phyloP scores from a whole-genome alignment of 2,888 invertebrate genomes.

The Eremobia ochroleuca region DNA sequence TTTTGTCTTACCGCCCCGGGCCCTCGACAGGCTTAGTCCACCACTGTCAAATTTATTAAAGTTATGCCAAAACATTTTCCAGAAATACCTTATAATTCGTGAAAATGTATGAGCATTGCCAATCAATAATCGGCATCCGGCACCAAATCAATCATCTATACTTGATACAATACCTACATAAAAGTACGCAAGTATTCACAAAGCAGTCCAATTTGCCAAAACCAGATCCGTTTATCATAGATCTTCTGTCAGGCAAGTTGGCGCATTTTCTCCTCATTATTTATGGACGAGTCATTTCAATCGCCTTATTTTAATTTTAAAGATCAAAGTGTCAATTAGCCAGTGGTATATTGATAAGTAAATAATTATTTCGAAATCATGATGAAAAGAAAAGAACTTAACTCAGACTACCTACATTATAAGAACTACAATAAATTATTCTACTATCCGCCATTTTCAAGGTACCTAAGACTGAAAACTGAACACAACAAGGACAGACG shows the following conservation, averaged over 20 bases:
- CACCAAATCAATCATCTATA: background rate
- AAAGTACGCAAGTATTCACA: constrained; percentile 18
- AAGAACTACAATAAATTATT: constrained; percentile 1
- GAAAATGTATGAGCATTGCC: background rate
- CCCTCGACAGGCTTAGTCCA: no score
- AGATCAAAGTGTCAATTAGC: constrained; percentile 58
- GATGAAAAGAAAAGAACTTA: constrained; percentile 15
- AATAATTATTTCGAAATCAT: constrained; percentile 19
- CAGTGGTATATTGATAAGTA: constrained; percentile 39
- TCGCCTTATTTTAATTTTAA: constrained; percentile 45
- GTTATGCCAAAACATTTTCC: background rate
- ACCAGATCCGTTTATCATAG: constrained; percentile 33
- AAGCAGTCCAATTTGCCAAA: constrained; percentile 34
- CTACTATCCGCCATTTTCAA: background rate
- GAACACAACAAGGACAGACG: background rate
- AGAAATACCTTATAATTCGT: no score
- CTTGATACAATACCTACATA: background rate
- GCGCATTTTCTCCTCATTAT: constrained; percentile 47
- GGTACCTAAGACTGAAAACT: background rate
- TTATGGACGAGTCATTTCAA: constrained; percentile 24
- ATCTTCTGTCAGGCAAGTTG: constrained; percentile 21
- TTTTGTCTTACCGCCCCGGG: no score
- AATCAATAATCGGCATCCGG: background rate
- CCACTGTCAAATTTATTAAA: background rate
- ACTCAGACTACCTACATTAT: background rate